A percentile compares a stretch with the other conserved stretches of the same genome.
These are phyloP conservation scores for rat (Rattus norvegicus) DNA, from an alignment of 2,113 vertebrate genomes.

Conservation along the genomic window DNA sequence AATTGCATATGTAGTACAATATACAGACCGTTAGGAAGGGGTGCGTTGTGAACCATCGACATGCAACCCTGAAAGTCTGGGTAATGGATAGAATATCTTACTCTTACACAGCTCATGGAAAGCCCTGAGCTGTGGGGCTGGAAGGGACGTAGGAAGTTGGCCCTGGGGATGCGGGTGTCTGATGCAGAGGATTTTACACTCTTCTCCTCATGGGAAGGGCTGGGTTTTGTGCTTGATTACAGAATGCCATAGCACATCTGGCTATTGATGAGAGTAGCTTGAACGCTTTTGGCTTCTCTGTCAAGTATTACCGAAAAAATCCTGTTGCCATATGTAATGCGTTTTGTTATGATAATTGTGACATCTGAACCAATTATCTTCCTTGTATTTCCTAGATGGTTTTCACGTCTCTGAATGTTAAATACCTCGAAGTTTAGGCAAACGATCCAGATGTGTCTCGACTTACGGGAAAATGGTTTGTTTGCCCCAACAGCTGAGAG, in stretches of 20 bases:
- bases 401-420: constrained; percentile 58
- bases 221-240: constrained; percentile 26
- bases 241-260: constrained; percentile 40
- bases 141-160: background rate
- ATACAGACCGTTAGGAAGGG: background rate
- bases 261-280: constrained; percentile 19
- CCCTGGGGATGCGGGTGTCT: background rate
- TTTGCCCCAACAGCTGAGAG: background rate
- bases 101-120: background rate
- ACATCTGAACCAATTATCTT: constrained; percentile 68
- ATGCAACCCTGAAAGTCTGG: background rate
- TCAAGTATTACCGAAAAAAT: constrained; percentile 55
- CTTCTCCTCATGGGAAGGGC: background rate
- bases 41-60: background rate
- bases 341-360: constrained; percentile 68
- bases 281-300: constrained; percentile 55
- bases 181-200: background rate
- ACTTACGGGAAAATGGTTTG: background rate
- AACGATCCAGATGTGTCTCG: constrained; percentile 3
- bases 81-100: background rate
- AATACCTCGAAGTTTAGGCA: constrained; percentile 12
- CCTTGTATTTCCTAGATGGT: constrained; percentile 49
- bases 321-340: constrained; percentile 33
- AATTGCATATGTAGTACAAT: background rate
- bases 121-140: background rate